Conservation (phyloP, 2,113 vertebrate genomes). For the Nestor notabilis region DNA sequence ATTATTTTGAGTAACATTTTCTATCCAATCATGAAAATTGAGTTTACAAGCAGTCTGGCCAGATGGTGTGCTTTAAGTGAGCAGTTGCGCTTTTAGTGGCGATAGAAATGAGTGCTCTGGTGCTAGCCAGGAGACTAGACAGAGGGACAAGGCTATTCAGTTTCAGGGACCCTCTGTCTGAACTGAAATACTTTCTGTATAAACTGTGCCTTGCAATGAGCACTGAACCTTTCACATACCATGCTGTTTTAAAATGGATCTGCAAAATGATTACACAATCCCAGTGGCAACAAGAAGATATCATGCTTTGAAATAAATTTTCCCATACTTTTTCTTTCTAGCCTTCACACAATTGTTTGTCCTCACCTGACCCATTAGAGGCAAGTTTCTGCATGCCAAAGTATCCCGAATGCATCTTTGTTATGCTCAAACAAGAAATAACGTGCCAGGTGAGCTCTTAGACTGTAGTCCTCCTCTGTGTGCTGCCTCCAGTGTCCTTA, state of each 20-base stretch:
- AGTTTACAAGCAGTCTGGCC: neutral
- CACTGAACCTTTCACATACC: neutral
- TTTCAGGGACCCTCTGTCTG: neutral
- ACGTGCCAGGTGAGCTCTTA: neutral
- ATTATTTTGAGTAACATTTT: neutral
- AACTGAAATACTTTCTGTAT: neutral
- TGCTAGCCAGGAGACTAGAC: neutral
- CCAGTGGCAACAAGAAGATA: neutral
- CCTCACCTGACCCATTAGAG: neutral
- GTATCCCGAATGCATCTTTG: neutral
- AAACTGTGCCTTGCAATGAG: neutral
- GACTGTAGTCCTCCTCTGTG: neutral
- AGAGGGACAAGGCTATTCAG: neutral
- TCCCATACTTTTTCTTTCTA: neutral
- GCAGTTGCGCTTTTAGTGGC: neutral
- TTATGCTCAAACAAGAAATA: neutral
- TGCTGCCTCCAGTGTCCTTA: neutral
- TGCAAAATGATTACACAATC: accelerated
- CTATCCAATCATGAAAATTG: neutral
- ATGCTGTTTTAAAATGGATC: accelerated
- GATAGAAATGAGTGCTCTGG: neutral
- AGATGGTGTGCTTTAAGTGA: neutral
- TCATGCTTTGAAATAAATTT: neutral
- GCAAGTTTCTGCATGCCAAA: neutral
- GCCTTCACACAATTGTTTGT: neutral